Percentiles rank a stretch among this genome's conserved stretches.
Evolutionary conservation across 2,113 vertebrate genomes (phyloP).

Genomic region (Bos taurus): DNA sequence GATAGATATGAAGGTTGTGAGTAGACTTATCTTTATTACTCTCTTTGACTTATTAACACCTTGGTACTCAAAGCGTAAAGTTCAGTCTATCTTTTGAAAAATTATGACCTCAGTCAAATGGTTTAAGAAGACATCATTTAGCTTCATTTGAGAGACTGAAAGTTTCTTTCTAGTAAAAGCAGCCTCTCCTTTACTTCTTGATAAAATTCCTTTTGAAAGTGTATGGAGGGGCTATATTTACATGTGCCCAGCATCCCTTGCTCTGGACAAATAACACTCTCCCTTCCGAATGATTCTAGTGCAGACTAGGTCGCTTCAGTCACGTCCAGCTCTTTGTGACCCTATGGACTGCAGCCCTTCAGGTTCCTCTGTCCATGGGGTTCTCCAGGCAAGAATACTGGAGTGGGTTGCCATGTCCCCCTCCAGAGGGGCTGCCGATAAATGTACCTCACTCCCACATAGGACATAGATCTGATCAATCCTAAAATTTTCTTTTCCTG

Average conservation of each 20-base stretch:
- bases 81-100: background rate
- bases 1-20: background rate
- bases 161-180: slow-evolving; percentile 25
- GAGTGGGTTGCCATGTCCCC: background rate
- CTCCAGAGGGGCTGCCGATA: background rate
- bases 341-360: background rate
- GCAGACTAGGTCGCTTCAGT: rapidly evolving
- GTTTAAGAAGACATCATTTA: background rate
- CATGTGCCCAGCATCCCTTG: background rate
- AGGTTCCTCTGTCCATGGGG: background rate
- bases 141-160: background rate
- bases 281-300: background rate
- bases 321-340: background rate
- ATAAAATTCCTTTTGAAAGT: slow-evolving; percentile 3
- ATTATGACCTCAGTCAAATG: background rate
- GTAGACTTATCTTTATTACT: background rate
- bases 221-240: background rate
- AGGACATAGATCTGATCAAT: background rate
- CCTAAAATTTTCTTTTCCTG: background rate
- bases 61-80: background rate
- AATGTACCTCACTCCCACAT: background rate
- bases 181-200: slow-evolving; percentile 2
- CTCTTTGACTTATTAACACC: background rate
- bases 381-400: background rate
- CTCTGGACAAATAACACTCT: background rate